Conservation (phyloP, 2,797 vertebrate genomes). For the Sebastolobus altivelis region DNA sequence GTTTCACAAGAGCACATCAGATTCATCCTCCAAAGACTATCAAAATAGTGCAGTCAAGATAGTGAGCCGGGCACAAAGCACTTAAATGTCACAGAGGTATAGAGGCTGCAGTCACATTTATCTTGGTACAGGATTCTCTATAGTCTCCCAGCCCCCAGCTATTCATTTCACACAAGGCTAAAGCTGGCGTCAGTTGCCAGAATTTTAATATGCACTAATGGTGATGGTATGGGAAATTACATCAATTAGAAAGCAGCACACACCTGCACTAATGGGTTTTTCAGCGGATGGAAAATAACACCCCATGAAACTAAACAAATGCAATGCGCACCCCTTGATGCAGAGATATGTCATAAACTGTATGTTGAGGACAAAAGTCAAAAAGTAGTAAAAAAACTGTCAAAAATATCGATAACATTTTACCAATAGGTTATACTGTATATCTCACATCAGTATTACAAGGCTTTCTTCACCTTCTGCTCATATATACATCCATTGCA, state of each 20-base stretch:
- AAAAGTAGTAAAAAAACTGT: neutral
- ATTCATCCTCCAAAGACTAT: conserved; percentile 7
- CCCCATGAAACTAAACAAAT: conserved; percentile 14
- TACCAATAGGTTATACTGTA: neutral
- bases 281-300: conserved; percentile 30
- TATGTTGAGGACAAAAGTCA: neutral
- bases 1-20: neutral
- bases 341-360: neutral
- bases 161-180: conserved; percentile 42
- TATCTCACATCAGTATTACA: neutral
- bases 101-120: conserved; percentile 10
- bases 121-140: neutral
- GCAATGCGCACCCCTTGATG: neutral
- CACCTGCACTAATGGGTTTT: conserved; percentile 57
- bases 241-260: conserved; percentile 48
- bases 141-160: conserved; percentile 7
- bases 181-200: conserved; percentile 32
- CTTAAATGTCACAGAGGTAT: conserved; percentile 27
- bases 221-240: conserved; percentile 54
- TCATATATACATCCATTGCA: neutral
- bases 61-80: conserved; percentile 5
- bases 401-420: neutral
- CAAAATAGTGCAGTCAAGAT: neutral
- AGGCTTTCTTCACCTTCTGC: neutral
- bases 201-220: conserved; percentile 52